phyloP scores from a whole-genome alignment of 30 jellyfish, hydroid and myxozoan species.

The Morbakka virulenta region DNA sequence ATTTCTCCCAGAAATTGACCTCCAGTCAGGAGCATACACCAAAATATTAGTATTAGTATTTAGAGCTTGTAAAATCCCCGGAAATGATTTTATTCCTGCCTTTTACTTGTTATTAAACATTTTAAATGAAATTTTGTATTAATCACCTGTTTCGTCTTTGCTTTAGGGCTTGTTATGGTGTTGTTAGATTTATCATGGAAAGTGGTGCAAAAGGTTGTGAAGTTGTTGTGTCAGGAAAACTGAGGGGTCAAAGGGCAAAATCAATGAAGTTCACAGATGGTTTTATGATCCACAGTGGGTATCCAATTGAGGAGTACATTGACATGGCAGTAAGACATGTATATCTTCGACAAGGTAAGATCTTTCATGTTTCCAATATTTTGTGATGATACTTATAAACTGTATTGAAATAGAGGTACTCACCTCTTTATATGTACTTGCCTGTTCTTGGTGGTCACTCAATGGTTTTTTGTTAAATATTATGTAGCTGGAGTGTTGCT shows the following conservation, averaged over 20 bases:
- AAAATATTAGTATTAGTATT: no score
- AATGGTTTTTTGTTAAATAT: no score
- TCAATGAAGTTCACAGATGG: constrained; percentile 99
- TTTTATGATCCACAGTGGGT: constrained; percentile 99
- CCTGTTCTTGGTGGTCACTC: no score
- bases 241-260: constrained; percentile 99
- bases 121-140: neutral
- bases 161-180: constrained; percentile 95
- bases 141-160: neutral
- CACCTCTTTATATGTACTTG: no score
- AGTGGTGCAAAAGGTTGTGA: constrained; percentile 99
- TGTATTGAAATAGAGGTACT: neutral
- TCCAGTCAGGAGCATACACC: no score
- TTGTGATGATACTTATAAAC: neutral
- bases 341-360: constrained; percentile 89
- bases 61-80: no score
- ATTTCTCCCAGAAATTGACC: no score
- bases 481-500: no score
- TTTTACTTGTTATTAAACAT: no score
- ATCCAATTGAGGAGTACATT: constrained; percentile 90
- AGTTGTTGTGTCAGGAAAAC: constrained; percentile 96
- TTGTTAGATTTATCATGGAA: constrained; percentile 98
- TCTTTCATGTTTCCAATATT: neutral
- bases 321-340: constrained; percentile 97
- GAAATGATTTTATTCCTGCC: no score